Percentiles rank a stretch among this genome's conserved stretches.
Conservation (phyloP, 2,888 invertebrate genomes). For the Napeogenes inachia region DNA sequence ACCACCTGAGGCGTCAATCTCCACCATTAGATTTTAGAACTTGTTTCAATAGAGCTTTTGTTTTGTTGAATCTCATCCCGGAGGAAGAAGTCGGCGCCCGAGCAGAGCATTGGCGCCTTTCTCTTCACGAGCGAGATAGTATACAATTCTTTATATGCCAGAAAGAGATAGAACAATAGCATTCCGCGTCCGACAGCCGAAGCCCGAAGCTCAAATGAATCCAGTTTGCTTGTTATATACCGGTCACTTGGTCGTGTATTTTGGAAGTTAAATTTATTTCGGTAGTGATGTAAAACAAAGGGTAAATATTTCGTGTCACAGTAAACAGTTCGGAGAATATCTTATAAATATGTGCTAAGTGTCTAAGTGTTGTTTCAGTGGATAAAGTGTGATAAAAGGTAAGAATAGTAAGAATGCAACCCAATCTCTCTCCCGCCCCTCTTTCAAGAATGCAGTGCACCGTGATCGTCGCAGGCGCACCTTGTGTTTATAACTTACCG, state of each 20-base stretch:
- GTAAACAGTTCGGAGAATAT: constrained; percentile 47
- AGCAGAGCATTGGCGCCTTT: constrained; percentile 73
- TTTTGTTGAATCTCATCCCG: constrained; percentile 66
- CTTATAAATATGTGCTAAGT: constrained; percentile 48
- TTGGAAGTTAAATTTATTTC: constrained; percentile 39
- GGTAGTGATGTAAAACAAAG: constrained; percentile 69
- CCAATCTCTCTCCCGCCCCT: constrained; percentile 70
- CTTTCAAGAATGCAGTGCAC: constrained; percentile 70
- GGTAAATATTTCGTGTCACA: constrained; percentile 46
- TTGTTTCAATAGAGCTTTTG: constrained; percentile 71
- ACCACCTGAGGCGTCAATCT: constrained; percentile 54
- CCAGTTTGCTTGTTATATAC: constrained; percentile 70
- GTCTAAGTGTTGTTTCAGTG: constrained; percentile 26
- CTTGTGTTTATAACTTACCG: constrained; percentile 47
- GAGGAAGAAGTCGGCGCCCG: constrained; percentile 71
- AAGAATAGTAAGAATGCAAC: constrained; percentile 71
- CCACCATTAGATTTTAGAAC: constrained; percentile 53
- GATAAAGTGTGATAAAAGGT: constrained; percentile 52
- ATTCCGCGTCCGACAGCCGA: constrained; percentile 60
- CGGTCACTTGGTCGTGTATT: constrained; percentile 56
- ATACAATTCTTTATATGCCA: constrained; percentile 30
- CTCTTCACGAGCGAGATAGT: constrained; percentile 54
- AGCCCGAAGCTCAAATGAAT: constrained; percentile 48
- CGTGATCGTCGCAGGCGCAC: constrained; percentile 63
- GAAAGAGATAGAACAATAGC: constrained; percentile 60